These are phyloP conservation scores for Oeneis ivallda DNA, from an alignment of 2,888 invertebrate genomes.

Conservation along the genomic window DNA sequence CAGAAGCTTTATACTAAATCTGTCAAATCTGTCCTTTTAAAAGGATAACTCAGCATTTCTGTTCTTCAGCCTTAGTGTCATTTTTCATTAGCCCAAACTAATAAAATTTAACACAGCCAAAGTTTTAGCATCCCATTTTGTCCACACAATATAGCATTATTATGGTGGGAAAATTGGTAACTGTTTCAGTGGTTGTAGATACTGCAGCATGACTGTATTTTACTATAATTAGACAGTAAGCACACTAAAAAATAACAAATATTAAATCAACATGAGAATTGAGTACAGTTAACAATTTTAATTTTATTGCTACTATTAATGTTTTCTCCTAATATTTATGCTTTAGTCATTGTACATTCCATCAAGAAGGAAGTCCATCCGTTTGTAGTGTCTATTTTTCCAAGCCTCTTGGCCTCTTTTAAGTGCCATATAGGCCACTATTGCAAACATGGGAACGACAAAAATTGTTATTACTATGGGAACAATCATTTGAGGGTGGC, in stretches of 20 bases:
- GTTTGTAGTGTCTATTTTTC: constrained; percentile 91
- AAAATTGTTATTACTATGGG: constrained; percentile 88
- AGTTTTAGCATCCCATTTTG: too few relatives aligned
- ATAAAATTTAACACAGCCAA: too few relatives aligned
- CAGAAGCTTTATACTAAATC: too few relatives aligned
- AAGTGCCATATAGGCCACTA: constrained; percentile 84
- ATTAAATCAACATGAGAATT: too few relatives aligned
- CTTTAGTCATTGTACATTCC: constrained; percentile 93
- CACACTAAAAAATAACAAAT: neutral
- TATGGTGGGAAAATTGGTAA: too few relatives aligned
- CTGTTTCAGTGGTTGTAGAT: neutral
- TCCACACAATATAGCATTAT: too few relatives aligned
- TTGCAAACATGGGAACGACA: constrained; percentile 87
- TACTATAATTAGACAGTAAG: too few relatives aligned
- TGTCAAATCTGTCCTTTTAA: too few relatives aligned
- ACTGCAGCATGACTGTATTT: too few relatives aligned
- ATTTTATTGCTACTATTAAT: neutral
- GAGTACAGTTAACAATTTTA: neutral
- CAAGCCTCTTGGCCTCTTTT: constrained; percentile 90
- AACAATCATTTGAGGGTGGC: constrained; percentile 85
- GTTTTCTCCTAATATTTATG: neutral
- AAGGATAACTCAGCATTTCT: too few relatives aligned
- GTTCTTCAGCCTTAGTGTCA: too few relatives aligned
- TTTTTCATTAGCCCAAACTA: too few relatives aligned
- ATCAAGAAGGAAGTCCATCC: constrained; percentile 94